These are phyloP conservation scores for Busseola fusca DNA, from an alignment of 2,888 invertebrate species.

Conservation along the genomic window DNA sequence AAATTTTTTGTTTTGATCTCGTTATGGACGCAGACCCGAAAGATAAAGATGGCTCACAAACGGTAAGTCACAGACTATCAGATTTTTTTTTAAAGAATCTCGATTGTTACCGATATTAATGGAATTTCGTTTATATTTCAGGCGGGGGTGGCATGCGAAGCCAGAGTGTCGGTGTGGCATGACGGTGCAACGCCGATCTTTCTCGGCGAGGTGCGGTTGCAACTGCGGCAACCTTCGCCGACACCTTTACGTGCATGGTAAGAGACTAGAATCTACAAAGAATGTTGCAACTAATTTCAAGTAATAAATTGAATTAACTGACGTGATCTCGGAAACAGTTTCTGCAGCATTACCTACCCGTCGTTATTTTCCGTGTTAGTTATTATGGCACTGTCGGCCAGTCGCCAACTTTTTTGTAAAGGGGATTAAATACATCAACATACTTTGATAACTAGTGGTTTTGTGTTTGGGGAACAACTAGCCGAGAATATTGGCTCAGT, in stretches of 20 bases:
- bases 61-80: constrained; percentile 77
- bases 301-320: background rate
- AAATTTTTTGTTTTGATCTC: constrained; percentile 94
- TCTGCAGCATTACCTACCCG: background rate
- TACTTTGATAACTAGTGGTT: background rate
- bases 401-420: background rate
- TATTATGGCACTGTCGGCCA: background rate
- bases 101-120: background rate
- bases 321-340: background rate
- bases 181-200: constrained; percentile 95
- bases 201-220: constrained; percentile 95
- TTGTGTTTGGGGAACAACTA: background rate
- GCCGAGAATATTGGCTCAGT: background rate
- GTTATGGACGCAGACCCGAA: constrained; percentile 89
- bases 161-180: constrained; percentile 96
- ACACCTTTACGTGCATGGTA: constrained; percentile 92
- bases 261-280: constrained; percentile 60
- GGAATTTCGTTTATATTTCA: constrained; percentile 53
- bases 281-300: background rate
- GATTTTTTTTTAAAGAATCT: background rate
- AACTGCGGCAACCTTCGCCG: constrained; percentile 91
- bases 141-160: constrained; percentile 93
- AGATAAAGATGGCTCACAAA: constrained; percentile 87
- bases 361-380: background rate
- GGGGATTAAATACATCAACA: background rate